Evolutionary conservation across 1,140 invertebrate genomes (phyloP), one percentile per base, ranked within the genome.

Genomic region (Pteromalus puparum): DNA sequence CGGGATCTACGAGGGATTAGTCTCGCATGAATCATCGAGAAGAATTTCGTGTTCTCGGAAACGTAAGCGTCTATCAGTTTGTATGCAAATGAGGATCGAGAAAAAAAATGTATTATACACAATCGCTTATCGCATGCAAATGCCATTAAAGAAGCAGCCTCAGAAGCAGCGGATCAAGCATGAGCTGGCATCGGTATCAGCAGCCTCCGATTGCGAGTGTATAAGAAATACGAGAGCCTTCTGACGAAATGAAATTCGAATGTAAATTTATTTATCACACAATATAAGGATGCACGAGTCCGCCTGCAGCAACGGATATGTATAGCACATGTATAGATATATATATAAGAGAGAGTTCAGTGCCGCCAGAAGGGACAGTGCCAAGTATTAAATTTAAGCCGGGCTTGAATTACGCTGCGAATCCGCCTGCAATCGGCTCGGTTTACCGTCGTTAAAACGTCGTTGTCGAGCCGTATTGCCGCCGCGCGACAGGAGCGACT

Each of bases 371-470:
- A 78, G 79, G 72, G 72, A 4, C 28, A 67, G 53, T 74, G 34
- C 72, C 24, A 79, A 76, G 61, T 78, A 78, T 83, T 78, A 83
- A 78, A 83, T 83, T 83, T 72, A 73, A 83, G 42, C 46, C 30
- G 26, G 18, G 65, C 75, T 83, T 83, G 38, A 83, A 78, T 83
- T 83, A 78, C 82, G 28, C 67, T 46, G 26, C 75, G 82, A 72
- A 78, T 78, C 65, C 65, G 26, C 53, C 65, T 72, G n/a, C 42
- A 61, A 83, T 78, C 82, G 42, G 75, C 65, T 83, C 76, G 67
- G 82, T 78, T 83, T 83, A 83, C 82, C 67, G 28, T 78, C 82
- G 74, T 78, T 78, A 78, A 77, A 78, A 83, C 21, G 67, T 30
- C 21, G 46, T 30, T 70, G 24, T 28, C 24, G 67, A 30, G 13